A percentile compares a stretch with the other conserved stretches of the same genome.
These are phyloP conservation scores for Pachypanchax playfairii DNA, from an alignment of 2,113 vertebrate genomes.

Conservation along the genomic window DNA sequence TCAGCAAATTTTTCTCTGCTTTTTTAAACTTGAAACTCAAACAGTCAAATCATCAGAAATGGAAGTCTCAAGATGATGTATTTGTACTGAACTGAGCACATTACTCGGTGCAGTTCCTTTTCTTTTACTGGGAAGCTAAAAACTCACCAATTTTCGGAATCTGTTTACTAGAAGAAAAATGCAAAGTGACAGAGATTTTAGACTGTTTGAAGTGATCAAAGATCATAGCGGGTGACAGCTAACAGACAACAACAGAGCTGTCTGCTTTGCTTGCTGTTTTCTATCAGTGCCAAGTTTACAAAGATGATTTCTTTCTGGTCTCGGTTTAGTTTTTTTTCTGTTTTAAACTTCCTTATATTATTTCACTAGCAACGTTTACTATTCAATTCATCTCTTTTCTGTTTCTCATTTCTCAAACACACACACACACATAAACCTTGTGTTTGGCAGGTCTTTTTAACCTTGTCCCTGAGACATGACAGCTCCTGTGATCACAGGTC, in stretches of 20 bases:
- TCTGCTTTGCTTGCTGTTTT: conserved; percentile 45
- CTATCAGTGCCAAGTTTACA: conserved; percentile 33
- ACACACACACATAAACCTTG: not conserved
- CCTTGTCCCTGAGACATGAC: conserved; percentile 49
- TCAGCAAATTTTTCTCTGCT: conserved; percentile 20
- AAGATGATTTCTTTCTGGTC: conserved; percentile 29
- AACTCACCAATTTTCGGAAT: conserved; percentile 31
- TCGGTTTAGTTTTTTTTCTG: conserved; percentile 5
- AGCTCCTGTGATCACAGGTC: conserved; percentile 68
- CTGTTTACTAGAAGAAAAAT: conserved; percentile 55
- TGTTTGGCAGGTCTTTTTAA: conserved; percentile 53
- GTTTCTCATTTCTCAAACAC: not conserved
- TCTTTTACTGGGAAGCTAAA: conserved; percentile 35
- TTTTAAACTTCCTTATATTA: conserved; percentile 13
- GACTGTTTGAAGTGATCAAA: conserved; percentile 62
- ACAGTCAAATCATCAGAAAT: conserved; percentile 30
- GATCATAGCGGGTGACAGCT: conserved; percentile 41
- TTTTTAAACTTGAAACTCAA: conserved; percentile 19
- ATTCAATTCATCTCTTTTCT: not conserved
- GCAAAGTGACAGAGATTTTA: conserved; percentile 56
- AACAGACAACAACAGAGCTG: conserved; percentile 43
- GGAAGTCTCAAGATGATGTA: conserved; percentile 25
- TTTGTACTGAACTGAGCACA: conserved; percentile 33
- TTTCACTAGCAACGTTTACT: not conserved
- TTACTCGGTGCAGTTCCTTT: conserved; percentile 33